Base-by-base conservation (phyloP, 2,888 invertebrate species). In the Blera fallax region DNA sequence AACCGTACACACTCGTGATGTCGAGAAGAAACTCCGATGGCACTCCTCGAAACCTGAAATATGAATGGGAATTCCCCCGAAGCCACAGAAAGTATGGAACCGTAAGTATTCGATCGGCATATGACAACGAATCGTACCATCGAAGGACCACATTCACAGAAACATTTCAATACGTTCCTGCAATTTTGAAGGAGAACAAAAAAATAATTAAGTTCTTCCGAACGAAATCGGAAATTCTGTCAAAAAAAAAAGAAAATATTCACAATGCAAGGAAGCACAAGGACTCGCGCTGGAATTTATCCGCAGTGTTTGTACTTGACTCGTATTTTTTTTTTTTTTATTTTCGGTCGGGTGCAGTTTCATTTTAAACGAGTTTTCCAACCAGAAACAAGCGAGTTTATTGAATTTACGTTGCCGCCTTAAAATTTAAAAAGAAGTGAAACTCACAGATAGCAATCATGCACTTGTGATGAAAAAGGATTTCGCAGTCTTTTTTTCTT, bases 151-250 rank as follows among this genome's bases (percentile, higher is more conserved):
- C 34, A 45, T 16, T 45, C 43, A 3, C 8, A 45, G 40, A 16
- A 72, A 72, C 37, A 56, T 65, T 65, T 79, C 56, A 79, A 79
- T 79, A 21, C 11, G 8, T 8, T 52, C 29, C 48, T 72, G 52
- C 24, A 43, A 2, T 14, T 48, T 58, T 48, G 18, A 16, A 34
- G 16, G 14, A 56, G 10, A 7, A 5, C n/a, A n/a, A 18, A 78
- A 70, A 60, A 70, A 21, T 7, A n/a, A n/a, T n/a, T 1, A 8
- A 29, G 18, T 34, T 48, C 48, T 34, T 21, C n/a, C 21, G 6
- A n/a, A 10, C 37, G 14, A 5, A 52, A 50, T 16, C 40, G 40
- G 40, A 40, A 60, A n/a, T 40, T 18, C 6, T 43, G 40, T 16
- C 29, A 10, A 29, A 54, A 54, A 21, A n/a, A 50, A 48, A 50